phyloP scores from a whole-genome alignment of 23 tunicate genomes.

The Trididemnum miniatum region DNA sequence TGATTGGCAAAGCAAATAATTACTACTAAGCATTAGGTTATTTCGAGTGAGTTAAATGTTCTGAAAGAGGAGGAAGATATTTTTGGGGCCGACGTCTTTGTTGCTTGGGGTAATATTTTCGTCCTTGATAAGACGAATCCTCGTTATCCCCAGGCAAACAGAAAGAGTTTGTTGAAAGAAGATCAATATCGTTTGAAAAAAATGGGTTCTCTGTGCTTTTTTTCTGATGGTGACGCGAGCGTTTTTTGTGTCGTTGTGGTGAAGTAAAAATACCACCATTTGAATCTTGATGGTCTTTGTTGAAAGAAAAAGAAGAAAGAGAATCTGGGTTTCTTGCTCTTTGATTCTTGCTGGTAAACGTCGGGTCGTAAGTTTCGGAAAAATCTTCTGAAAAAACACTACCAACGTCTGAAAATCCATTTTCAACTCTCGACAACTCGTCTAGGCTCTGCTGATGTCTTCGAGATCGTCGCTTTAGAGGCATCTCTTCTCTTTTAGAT shows the following conservation, averaged over 20 bases:
- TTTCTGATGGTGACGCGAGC: slow-evolving; percentile 16
- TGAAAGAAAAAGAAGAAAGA: background rate
- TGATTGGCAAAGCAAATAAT: too few relatives aligned
- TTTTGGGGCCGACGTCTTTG: background rate
- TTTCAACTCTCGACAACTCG: background rate
- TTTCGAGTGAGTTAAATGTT: background rate
- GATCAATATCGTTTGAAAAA: background rate
- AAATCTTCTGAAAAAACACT: slow-evolving; percentile 16
- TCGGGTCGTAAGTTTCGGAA: slow-evolving; percentile 18
- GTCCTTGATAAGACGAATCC: background rate
- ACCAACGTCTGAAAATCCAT: slow-evolving; percentile 7
- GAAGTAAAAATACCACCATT: slow-evolving; percentile 35
- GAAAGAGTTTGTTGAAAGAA: background rate
- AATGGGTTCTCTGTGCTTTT: background rate
- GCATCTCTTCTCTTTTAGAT: background rate
- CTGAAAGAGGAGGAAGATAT: slow-evolving; percentile 25
- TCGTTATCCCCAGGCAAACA: background rate
- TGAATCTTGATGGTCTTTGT: background rate
- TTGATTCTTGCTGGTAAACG: background rate
- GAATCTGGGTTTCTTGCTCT: background rate
- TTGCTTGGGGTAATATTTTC: background rate
- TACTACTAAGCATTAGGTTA: too few relatives aligned
- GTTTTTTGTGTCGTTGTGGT: slow-evolving; percentile 41
- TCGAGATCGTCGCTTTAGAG: slow-evolving; percentile 11
- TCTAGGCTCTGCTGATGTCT: background rate